phyloP scores from a whole-genome alignment of 2,888 invertebrate species.

The Kryphioiulus occultus region DNA sequence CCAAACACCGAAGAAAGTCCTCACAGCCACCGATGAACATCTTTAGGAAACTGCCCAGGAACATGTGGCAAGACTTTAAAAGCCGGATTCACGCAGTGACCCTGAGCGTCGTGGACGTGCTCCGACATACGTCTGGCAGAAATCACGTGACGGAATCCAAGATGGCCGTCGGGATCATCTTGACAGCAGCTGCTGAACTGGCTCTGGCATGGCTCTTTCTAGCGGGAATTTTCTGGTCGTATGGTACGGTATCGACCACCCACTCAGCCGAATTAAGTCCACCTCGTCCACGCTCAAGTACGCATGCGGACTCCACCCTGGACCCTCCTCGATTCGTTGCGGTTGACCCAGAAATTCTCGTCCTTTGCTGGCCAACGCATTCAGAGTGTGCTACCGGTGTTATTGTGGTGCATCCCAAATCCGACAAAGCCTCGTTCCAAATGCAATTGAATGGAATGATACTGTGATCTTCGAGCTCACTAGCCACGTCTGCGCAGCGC shows the following conservation, averaged over 20 bases:
- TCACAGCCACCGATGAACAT: too few relatives aligned
- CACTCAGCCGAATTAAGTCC: not conserved
- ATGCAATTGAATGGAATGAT: not conserved
- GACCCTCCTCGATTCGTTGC: not conserved
- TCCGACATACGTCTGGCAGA: not conserved
- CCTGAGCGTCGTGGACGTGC: not conserved
- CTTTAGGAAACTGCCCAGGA: not conserved
- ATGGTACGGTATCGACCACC: not conserved
- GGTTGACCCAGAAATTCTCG: conserved; percentile 16
- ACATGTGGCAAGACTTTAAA: not conserved
- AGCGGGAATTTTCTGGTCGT: not conserved
- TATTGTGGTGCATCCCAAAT: not conserved
- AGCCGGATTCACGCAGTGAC: not conserved
- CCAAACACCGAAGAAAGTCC: too few relatives aligned
- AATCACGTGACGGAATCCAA: not conserved
- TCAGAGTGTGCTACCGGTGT: conserved; percentile 13
- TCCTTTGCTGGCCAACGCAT: not conserved
- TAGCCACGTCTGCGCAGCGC: not conserved
- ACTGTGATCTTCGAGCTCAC: not conserved
- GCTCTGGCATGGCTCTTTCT: not conserved
- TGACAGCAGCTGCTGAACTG: not conserved
- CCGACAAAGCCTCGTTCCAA: not conserved
- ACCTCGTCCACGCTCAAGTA: not conserved
- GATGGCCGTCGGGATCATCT: not conserved
- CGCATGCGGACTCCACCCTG: not conserved